Evolutionary conservation across 2,888 invertebrate genomes (phyloP).

Genomic region (Scelioninae gen. 1): DNA sequence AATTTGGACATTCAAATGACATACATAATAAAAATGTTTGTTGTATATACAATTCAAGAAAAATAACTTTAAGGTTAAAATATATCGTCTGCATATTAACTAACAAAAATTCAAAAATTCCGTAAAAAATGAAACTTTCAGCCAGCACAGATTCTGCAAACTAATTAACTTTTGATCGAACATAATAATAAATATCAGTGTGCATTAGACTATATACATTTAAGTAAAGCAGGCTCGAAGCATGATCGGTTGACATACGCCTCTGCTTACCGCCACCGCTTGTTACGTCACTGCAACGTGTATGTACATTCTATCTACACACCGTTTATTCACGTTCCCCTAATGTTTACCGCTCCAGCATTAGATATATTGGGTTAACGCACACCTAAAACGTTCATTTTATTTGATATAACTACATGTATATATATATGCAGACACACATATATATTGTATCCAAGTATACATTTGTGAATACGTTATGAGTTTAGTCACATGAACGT

Average conservation of each 20-base stretch:
- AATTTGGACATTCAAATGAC: too few species aligned
- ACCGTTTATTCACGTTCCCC: constrained; percentile 74
- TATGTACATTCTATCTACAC: constrained; percentile 69
- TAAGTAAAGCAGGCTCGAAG: constrained; percentile 68
- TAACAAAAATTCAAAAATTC: too few species aligned
- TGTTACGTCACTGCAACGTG: constrained; percentile 64
- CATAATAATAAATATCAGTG: constrained; percentile 16
- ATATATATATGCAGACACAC: constrained; percentile 34
- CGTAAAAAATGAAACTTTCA: too few species aligned
- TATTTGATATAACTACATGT: constrained; percentile 66
- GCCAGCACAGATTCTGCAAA: constrained; percentile 4
- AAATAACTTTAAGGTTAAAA: too few species aligned
- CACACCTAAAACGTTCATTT: constrained; percentile 72
- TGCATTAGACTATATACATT: constrained; percentile 42
- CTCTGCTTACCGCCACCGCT: constrained; percentile 66
- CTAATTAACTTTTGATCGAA: constrained; percentile 11
- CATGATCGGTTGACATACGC: constrained; percentile 75
- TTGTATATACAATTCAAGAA: too few species aligned
- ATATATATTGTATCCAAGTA: constrained; percentile 22
- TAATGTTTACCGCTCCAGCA: constrained; percentile 75
- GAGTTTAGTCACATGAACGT: not conserved
- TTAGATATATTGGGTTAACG: constrained; percentile 78
- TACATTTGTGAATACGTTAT: constrained; percentile 5
- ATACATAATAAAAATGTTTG: too few species aligned
- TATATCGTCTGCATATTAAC: too few species aligned